Base-by-base conservation (phyloP, 64 coral and sea anemone species). In the Stichodactyla mertensii region DNA sequence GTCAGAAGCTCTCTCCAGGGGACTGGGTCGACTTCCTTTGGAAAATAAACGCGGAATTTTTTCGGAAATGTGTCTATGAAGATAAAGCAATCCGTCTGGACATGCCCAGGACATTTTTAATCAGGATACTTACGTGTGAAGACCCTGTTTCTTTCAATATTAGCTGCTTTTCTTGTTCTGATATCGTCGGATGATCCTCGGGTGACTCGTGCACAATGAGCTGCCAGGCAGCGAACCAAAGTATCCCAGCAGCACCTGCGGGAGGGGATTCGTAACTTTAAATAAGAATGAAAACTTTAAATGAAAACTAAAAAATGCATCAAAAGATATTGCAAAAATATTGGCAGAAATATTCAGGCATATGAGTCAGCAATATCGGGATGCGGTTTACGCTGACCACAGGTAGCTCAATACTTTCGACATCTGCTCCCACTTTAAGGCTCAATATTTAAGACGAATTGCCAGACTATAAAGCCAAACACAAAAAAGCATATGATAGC, bases 161-260 rank as follows among this genome's bases (percentile, higher is more conserved):
- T 6, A 86, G 82, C 19, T 83, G 26, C 79, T 84, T 91, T 27
- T 97, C 95, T 7, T 81, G 55, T 12, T 91, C 83, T 53, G 95
- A 93, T 52, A 97, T 97, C 8, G 95, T 97, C 6, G 95, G 92
- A 77, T 97, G 95, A 7, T 93, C 77, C n/a, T 80, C 64, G 52
- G 92, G 92, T 27, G 55, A 87, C 57, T 97, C 95, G 61, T 97
- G 91, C 10, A 97, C 92, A 23, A 97, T 51, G 7, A 97, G 86
- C 31, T 93, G 91, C 95, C 95, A 97, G 15, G 95, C 95, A 53
- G 86, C 88, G 64, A 97, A 97, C 95, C 92, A 97, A 22, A 97
- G 86, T 59, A 97, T 93, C 10, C 95, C 95, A 64, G 89, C 88
- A 69, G 82, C 95, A 51, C 95, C 95, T 97, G 62, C 14, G 59